These are phyloP conservation scores for Hemistola chrysoprasaria DNA, from an alignment of 2,888 invertebrate genomes.

Conservation along the genomic window DNA sequence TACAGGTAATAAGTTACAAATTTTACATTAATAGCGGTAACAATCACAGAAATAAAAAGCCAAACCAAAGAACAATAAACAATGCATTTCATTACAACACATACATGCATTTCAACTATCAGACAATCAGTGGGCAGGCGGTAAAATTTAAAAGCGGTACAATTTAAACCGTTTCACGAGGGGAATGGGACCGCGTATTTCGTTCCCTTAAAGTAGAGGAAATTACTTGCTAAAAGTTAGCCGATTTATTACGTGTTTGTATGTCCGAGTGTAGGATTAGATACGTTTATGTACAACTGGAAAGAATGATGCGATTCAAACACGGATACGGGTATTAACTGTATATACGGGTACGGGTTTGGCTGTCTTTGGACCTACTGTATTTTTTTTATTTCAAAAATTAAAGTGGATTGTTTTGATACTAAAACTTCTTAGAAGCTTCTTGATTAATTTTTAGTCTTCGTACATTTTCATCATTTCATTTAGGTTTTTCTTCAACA, in stretches of 20 bases:
- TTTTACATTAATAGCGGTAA: too few species aligned
- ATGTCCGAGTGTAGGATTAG: slow-evolving; percentile 46
- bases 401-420: too few species aligned
- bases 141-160: slow-evolving; percentile 33
- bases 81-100: background rate
- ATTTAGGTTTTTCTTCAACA: too few species aligned
- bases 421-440: too few species aligned
- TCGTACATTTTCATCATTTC: too few species aligned
- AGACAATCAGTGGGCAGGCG: slow-evolving; percentile 2
- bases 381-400: too few species aligned
- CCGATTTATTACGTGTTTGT: slow-evolving; percentile 72
- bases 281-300: slow-evolving; percentile 25
- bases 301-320: slow-evolving; percentile 11
- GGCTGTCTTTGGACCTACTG: background rate
- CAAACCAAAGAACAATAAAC: too few species aligned
- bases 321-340: slow-evolving; percentile 3
- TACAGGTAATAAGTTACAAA: too few species aligned
- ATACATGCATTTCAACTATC: slow-evolving; percentile 14
- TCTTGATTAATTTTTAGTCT: too few species aligned
- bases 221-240: slow-evolving; percentile 76
- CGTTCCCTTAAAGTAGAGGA: slow-evolving; percentile 67
- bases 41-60: too few species aligned
- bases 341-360: too few species aligned
- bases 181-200: slow-evolving; percentile 59
- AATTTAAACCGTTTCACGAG: slow-evolving; percentile 26